Percentiles rank a stretch among this genome's conserved stretches.
phyloP scores from a whole-genome alignment of 2,113 vertebrate genomes.

The Amphilophus citrinellus region DNA sequence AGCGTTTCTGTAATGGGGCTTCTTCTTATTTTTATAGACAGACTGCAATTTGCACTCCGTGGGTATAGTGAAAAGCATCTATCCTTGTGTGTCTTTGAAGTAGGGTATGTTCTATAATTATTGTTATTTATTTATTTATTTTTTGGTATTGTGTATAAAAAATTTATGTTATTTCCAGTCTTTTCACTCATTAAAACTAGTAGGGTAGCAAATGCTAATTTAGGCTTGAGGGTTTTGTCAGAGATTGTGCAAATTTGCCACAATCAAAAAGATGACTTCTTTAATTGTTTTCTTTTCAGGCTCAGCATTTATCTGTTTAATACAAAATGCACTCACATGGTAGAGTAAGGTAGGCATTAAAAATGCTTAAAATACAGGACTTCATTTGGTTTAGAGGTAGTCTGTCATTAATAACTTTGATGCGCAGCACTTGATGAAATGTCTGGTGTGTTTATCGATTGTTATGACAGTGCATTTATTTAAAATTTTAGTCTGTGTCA shows the following conservation, averaged over 20 bases:
- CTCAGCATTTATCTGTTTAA: background rate
- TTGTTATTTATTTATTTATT: background rate
- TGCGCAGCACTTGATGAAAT: background rate
- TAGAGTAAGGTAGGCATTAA: background rate
- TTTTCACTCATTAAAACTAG: background rate
- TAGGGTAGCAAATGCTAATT: background rate
- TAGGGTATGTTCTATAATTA: background rate
- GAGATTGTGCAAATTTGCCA: background rate
- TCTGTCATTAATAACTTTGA: background rate
- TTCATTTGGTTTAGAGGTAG: background rate
- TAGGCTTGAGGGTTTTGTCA: background rate
- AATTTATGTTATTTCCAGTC: background rate
- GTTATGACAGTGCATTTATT: background rate
- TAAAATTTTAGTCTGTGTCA: background rate
- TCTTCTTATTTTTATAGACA: slow-evolving; percentile 4
- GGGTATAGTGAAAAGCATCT: background rate
- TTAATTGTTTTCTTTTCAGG: background rate
- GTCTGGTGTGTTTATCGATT: too few relatives aligned
- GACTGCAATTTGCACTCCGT: background rate
- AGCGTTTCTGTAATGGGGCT: slow-evolving; percentile 21
- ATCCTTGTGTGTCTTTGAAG: background rate
- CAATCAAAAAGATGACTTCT: background rate
- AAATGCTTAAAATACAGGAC: background rate
- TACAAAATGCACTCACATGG: background rate
- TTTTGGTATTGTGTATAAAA: background rate